phyloP scores from a whole-genome alignment of 2,797 vertebrate species.

The Arctocebus calabarensis region DNA sequence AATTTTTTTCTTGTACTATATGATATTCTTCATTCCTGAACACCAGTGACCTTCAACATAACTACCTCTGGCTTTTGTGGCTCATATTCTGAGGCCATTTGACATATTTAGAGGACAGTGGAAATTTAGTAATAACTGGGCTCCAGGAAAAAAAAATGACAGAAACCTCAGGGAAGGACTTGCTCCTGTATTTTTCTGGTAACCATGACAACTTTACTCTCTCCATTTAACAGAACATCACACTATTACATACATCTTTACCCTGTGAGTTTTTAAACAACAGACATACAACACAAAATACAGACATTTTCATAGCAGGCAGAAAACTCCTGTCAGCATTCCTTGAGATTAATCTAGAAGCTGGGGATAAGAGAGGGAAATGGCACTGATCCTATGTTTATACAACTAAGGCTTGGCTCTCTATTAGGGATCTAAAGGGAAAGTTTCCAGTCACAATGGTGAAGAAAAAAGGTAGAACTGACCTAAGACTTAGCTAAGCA shows the following conservation, averaged over 20 bases:
- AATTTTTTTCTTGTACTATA: background rate
- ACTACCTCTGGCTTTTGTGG: conserved; percentile 8
- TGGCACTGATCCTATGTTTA: background rate
- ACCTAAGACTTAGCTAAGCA: background rate
- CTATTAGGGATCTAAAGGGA: background rate
- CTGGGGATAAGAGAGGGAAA: background rate
- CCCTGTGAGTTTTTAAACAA: conserved; percentile 53
- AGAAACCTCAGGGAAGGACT: conserved; percentile 33
- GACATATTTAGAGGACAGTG: background rate
- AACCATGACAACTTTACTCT: conserved; percentile 65
- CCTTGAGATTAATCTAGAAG: conserved; percentile 25
- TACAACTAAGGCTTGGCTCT: background rate
- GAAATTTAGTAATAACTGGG: conserved; percentile 23
- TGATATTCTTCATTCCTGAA: conserved; percentile 30
- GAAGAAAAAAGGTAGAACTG: background rate
- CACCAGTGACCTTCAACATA: background rate
- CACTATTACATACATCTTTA: conserved; percentile 44
- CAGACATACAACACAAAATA: conserved; percentile 55
- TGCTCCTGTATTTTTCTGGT: conserved; percentile 48
- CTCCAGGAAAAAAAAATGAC: background rate
- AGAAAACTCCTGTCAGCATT: conserved; percentile 36
- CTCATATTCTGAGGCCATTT: conserved; percentile 48
- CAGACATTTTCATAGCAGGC: conserved; percentile 49
- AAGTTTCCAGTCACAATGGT: background rate
- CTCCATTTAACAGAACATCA: conserved; percentile 55